phyloP scores from a whole-genome alignment of 2,888 invertebrate genomes.

The Eustalomyia histrio region DNA sequence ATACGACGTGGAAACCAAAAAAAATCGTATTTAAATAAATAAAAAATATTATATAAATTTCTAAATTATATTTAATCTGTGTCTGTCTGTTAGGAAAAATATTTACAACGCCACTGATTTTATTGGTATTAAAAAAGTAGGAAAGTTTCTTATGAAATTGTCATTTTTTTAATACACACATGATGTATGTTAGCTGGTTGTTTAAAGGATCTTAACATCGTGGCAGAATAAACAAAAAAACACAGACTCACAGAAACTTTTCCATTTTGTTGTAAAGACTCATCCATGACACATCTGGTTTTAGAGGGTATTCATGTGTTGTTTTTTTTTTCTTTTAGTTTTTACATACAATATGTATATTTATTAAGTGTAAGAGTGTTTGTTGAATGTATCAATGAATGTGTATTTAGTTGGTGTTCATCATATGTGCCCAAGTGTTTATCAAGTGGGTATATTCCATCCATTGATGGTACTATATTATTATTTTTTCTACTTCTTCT shows the following conservation, averaged over 20 bases:
- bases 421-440: background rate
- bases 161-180: constrained; percentile 35
- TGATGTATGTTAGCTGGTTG: constrained; percentile 25
- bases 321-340: background rate
- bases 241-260: constrained; percentile 12
- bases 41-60: no score
- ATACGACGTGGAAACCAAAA: no score
- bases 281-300: constrained; percentile 29
- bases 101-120: background rate
- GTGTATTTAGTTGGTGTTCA: background rate
- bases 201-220: constrained; percentile 33
- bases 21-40: no score
- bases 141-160: constrained; percentile 31
- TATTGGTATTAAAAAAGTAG: background rate
- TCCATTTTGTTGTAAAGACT: constrained; percentile 19
- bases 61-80: no score
- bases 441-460: constrained; percentile 3
- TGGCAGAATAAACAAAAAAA: constrained; percentile 13
- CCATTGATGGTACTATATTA: constrained; percentile 26
- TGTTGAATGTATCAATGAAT: background rate
- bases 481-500: constrained; percentile 1
- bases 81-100: background rate
- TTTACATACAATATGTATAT: constrained; percentile 7
- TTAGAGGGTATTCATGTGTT: constrained; percentile 5
- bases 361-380: background rate